phyloP scores from a whole-genome alignment of 2,888 invertebrate species.

The Cantharis flavilabris region DNA sequence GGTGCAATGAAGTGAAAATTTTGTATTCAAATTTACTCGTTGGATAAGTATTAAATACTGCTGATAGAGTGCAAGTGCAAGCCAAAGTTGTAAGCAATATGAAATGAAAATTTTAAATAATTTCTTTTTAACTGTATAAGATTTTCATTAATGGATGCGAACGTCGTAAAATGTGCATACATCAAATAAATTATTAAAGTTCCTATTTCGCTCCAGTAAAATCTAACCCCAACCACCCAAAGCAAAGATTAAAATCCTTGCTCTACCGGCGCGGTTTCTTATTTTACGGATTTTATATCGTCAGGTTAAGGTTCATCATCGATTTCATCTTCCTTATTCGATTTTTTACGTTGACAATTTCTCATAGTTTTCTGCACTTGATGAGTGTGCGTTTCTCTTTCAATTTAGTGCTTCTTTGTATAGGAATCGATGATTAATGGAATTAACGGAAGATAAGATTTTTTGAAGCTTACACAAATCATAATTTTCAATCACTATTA shows the following conservation, averaged over 20 bases:
- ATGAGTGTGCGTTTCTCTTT: background rate
- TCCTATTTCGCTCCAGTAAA: background rate
- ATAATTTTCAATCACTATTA: background rate
- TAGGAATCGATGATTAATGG: background rate
- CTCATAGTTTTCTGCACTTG: background rate
- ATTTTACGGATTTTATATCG: background rate
- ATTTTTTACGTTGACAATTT: background rate
- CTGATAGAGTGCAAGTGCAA: background rate
- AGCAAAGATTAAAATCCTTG: background rate
- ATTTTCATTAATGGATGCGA: background rate
- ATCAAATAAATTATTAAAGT: background rate
- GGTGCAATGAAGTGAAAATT: background rate
- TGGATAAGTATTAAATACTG: background rate
- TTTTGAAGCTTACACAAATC: background rate
- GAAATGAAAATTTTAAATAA: background rate
- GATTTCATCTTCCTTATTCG: background rate
- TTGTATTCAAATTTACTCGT: background rate
- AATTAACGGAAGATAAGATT: background rate
- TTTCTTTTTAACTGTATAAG: background rate
- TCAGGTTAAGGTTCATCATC: background rate
- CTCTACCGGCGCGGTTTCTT: background rate
- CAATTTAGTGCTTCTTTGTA: background rate
- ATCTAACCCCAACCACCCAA: background rate
- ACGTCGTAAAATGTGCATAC: background rate
- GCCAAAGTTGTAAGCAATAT: background rate